Evolutionary conservation across 2,888 invertebrate species (phyloP).

Genomic region (Limnephilus marmoratus): DNA sequence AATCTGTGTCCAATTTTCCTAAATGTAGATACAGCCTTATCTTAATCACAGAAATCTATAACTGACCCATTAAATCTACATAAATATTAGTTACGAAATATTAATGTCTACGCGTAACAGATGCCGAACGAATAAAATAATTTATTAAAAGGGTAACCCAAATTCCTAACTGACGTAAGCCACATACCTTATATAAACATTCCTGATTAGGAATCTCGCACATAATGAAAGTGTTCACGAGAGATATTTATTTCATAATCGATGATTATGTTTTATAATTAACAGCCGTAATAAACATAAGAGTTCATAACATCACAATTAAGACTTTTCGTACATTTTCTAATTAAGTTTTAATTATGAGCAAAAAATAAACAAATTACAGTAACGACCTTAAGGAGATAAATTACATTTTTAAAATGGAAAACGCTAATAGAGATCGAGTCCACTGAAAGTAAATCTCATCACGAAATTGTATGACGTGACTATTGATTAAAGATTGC

Average conservation of each 20-base stretch:
- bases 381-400: conserved; percentile 30
- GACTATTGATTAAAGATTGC: not conserved
- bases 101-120: not conserved
- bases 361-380: conserved; percentile 25
- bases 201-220: not conserved
- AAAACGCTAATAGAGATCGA: not conserved
- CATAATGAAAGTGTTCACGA: not conserved
- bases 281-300: not conserved
- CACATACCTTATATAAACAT: not conserved
- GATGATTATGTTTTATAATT: not conserved
- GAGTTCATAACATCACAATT: not conserved
- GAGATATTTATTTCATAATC: not conserved
- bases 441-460: conserved; percentile 12
- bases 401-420: conserved; percentile 8
- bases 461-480: not conserved
- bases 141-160: not conserved
- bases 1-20: not conserved
- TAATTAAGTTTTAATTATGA: conserved; percentile 41
- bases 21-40: not conserved
- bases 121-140: not conserved
- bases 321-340: not conserved
- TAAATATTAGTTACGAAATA: not conserved
- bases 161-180: not conserved
- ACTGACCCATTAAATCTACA: not conserved
- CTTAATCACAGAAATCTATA: not conserved